A percentile compares a stretch with the other conserved stretches of the same genome.
phyloP scores from a whole-genome alignment of 2,888 invertebrate species.

The Temnothorax unifasciatus region DNA sequence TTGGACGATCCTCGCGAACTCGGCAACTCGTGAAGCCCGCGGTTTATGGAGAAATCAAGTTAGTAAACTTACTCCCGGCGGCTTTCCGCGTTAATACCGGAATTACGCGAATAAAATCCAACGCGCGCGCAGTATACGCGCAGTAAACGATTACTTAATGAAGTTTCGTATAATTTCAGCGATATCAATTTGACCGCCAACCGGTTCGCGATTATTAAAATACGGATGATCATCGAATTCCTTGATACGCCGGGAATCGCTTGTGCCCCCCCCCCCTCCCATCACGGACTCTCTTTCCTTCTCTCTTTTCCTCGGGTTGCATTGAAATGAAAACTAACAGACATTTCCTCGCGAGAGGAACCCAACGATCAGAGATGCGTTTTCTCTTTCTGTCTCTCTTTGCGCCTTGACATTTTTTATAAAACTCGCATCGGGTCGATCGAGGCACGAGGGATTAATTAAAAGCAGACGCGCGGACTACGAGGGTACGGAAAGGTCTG shows the following conservation, averaged over 20 bases:
- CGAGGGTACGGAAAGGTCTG: conserved; percentile 7
- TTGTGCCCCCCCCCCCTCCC: no score
- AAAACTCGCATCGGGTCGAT: conserved; percentile 2
- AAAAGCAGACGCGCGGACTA: conserved; percentile 35
- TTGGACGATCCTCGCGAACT: conserved; percentile 1
- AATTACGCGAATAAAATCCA: conserved; percentile 30
- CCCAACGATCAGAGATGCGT: neutral
- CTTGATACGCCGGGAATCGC: neutral
- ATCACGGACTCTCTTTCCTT: neutral
- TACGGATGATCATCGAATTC: conserved; percentile 1
- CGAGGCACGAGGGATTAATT: conserved; percentile 60
- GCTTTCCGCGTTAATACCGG: neutral
- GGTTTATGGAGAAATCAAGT: neutral
- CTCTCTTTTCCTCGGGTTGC: neutral
- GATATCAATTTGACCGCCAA: conserved; percentile 9
- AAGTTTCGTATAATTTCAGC: conserved; percentile 24
- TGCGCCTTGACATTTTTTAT: conserved; percentile 1
- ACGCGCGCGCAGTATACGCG: neutral
- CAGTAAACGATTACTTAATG: conserved; percentile 28
- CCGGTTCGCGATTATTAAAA: conserved; percentile 18
- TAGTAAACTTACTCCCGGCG: conserved; percentile 21
- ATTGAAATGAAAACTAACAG: conserved; percentile 18
- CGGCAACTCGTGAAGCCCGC: neutral
- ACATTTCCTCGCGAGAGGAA: conserved; percentile 1
- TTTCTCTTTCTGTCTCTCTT: neutral